A percentile compares a stretch with the other conserved stretches of the same genome.
These are phyloP conservation scores for Venturia canescens DNA, from an alignment of 1,140 invertebrate species.

Conservation along the genomic window DNA sequence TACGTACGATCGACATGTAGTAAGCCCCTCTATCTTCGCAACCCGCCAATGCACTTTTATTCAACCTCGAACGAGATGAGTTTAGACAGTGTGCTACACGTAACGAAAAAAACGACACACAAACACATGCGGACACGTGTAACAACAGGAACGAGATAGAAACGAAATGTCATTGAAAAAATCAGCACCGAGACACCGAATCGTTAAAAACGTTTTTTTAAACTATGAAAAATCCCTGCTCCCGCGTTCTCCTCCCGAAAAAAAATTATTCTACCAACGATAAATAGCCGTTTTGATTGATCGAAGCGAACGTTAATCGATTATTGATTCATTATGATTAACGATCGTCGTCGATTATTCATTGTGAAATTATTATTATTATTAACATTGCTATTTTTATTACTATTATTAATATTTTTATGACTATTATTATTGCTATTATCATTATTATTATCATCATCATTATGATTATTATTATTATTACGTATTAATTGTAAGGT, in stretches of 20 bases:
- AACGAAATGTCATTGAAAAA: not conserved
- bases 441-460: too few relatives aligned
- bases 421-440: too few relatives aligned
- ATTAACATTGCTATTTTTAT: not conserved
- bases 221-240: too few relatives aligned
- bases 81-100: not conserved
- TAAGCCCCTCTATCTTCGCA: not conserved
- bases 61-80: constrained; percentile 12
- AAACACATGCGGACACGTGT: not conserved
- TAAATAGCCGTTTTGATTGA: not conserved
- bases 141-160: not conserved
- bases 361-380: constrained; percentile 44
- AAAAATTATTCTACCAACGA: too few relatives aligned
- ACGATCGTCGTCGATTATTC: constrained; percentile 7
- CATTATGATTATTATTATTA: constrained; percentile 56
- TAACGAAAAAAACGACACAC: constrained; percentile 17
- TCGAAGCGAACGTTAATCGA: not conserved
- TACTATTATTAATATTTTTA: too few relatives aligned
- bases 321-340: constrained; percentile 13
- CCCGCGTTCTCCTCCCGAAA: too few relatives aligned
- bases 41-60: constrained; percentile 8
- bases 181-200: not conserved
- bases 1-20: constrained; percentile 33
- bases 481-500: constrained; percentile 54
- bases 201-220: not conserved